Evolutionary conservation across 2,797 vertebrate genomes (phyloP).

Genomic region (Australoheros facetus): DNA sequence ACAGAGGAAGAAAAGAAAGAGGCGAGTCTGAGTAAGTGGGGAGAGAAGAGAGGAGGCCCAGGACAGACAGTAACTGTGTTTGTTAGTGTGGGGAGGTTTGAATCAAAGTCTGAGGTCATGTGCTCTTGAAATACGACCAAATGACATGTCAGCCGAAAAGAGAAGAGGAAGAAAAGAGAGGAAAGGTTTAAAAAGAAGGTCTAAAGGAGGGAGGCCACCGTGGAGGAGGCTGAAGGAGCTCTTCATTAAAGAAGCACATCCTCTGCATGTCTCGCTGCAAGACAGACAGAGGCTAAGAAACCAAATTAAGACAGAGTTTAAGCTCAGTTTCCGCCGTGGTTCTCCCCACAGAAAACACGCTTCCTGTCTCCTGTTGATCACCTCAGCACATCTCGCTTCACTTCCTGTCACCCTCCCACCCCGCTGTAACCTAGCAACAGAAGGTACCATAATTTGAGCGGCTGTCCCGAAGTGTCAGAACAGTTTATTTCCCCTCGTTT

Average conservation of each 20-base stretch:
- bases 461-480: slow-evolving; percentile 8
- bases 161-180: background rate
- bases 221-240: background rate
- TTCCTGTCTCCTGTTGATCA: slow-evolving; percentile 81
- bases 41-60: slow-evolving; percentile 37
- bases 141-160: slow-evolving; percentile 22
- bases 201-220: background rate
- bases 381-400: slow-evolving; percentile 71
- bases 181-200: background rate
- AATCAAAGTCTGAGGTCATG: slow-evolving; percentile 52
- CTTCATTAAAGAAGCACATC: background rate
- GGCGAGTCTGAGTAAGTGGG: slow-evolving; percentile 15
- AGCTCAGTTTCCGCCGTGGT: slow-evolving; percentile 59
- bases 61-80: slow-evolving; percentile 59
- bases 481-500: background rate
- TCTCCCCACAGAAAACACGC: slow-evolving; percentile 70
- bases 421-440: slow-evolving; percentile 75
- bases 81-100: slow-evolving; percentile 41
- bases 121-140: slow-evolving; percentile 48
- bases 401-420: slow-evolving; percentile 77
- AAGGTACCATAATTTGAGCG: slow-evolving; percentile 62
- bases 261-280: background rate
- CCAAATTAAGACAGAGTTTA: slow-evolving; percentile 30
- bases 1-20: background rate
- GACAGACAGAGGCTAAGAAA: slow-evolving; percentile 8